Conservation (phyloP, 1,140 invertebrate genomes). For the Pantala flavescens region DNA sequence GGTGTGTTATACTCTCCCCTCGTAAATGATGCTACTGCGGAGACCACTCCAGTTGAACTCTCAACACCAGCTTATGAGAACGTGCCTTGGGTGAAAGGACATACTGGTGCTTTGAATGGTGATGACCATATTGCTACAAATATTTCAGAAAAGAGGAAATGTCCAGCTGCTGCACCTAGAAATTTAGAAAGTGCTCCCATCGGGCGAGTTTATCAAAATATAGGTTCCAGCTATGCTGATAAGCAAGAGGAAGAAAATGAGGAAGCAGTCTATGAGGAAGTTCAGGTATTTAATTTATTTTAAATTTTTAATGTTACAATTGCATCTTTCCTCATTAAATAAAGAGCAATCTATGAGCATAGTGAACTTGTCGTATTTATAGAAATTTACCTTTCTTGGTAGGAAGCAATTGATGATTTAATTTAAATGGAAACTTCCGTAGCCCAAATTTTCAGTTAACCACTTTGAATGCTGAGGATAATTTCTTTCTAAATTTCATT, state of each 20-base stretch:
- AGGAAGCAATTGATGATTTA: too few species aligned
- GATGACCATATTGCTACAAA: not conserved
- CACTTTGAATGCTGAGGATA: too few species aligned
- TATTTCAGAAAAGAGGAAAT: not conserved
- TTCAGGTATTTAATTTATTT: conserved; percentile 21
- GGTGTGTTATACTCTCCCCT: conserved; percentile 18
- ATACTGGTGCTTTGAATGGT: not conserved
- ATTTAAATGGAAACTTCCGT: too few species aligned
- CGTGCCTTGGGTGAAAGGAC: conserved; percentile 15
- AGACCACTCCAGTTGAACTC: conserved; percentile 6
- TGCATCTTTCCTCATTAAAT: too few species aligned
- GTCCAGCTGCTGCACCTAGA: not conserved
- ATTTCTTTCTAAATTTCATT: too few species aligned
- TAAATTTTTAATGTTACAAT: too few species aligned
- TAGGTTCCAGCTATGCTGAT: not conserved
- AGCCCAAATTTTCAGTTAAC: too few species aligned
- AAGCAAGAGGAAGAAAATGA: conserved; percentile 18
- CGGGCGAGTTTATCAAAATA: not conserved
- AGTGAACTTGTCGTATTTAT: too few species aligned
- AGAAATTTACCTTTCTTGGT: too few species aligned
- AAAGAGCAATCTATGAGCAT: too few species aligned
- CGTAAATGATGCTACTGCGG: conserved; percentile 17
- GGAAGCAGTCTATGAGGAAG: conserved; percentile 26
- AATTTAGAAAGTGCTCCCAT: not conserved
- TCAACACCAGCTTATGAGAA: conserved; percentile 22